Evolutionary conservation across 2,888 invertebrate species (phyloP), one percentile per base, ranked within the genome.

Genomic region (Hydroisotoma schaefferi): DNA sequence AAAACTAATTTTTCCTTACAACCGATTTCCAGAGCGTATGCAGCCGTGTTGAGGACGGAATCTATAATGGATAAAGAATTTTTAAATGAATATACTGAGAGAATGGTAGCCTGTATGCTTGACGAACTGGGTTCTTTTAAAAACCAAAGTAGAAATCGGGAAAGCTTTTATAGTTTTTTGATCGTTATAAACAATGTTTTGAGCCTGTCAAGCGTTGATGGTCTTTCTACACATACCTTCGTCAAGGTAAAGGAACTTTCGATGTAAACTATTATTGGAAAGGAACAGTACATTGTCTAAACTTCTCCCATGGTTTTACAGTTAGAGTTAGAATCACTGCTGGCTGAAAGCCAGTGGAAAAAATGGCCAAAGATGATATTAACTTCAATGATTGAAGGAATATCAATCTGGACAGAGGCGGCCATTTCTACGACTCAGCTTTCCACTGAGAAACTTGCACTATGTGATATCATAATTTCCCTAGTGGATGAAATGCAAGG

Each of bases 401-500:
- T 65, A 1, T 29, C 61, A 3, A 56, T 53, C 3, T 71, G 71
- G 71, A 55, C 67, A 20, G 68, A 69, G 28, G 22, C 55, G 8
- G 38, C 58, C 10, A 56, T 68, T 23, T 57, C 61, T 2, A 44
- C 51, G n/a, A 59, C 66, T 33, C 63, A 60, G 28, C 51, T 59
- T n/a, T 37, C 62, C 2, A 63, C 63, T 18, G 62, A 65, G n/a
- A 64, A 63, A 12, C n/a, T 54, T 2, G 63, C 62, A 33, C 67
- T 71, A 6, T 58, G 63, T 29, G 60, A 52, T 4, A 22, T 46
- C 23, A 23, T 67, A 1, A 18, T 68, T 15, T 18, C 40, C 22
- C 52, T 66, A 28, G 54, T 68, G 27, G 63, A 67, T 46, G 51
- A 47, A 27, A 56, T 67, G 55, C 26, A 54, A 2, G 65, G 63